These are phyloP conservation scores for Dendrocincla fuliginosa DNA, from an alignment of 2,797 vertebrate species.

Conservation along the genomic window DNA sequence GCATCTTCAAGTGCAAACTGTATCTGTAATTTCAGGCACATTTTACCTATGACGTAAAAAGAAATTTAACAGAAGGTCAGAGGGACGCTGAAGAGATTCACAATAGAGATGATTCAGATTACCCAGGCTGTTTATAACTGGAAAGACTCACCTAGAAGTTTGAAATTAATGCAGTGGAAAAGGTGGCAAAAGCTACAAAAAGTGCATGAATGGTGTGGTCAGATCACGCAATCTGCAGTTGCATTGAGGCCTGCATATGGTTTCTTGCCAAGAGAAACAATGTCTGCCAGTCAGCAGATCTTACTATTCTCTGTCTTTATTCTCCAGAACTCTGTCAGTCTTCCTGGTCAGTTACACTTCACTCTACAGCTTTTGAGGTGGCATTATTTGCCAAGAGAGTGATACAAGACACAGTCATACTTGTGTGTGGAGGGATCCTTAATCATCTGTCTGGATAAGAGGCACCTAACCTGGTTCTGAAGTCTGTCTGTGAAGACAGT, in stretches of 20 bases:
- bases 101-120: not conserved
- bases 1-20: not conserved
- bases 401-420: not conserved
- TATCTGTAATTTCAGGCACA: not conserved
- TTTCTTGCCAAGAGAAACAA: not conserved
- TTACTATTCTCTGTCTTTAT: not conserved
- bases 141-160: not conserved
- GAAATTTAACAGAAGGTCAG: not conserved
- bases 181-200: not conserved
- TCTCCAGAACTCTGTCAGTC: not conserved
- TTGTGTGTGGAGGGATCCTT: not conserved
- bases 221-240: not conserved
- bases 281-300: not conserved
- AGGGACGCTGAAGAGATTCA: not conserved
- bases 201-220: rapidly evolving
- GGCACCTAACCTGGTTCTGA: not conserved
- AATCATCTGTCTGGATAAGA: not conserved
- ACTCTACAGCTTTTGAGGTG: not conserved
- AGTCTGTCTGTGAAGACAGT: not conserved
- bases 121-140: not conserved
- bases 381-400: not conserved
- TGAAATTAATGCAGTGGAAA: not conserved
- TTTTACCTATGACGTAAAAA: not conserved
- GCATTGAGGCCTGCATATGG: not conserved
- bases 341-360: not conserved